Percentiles rank a stretch among this genome's conserved stretches.
phyloP scores from a whole-genome alignment of 2,797 vertebrate species.

The Ispidina lecontei region DNA sequence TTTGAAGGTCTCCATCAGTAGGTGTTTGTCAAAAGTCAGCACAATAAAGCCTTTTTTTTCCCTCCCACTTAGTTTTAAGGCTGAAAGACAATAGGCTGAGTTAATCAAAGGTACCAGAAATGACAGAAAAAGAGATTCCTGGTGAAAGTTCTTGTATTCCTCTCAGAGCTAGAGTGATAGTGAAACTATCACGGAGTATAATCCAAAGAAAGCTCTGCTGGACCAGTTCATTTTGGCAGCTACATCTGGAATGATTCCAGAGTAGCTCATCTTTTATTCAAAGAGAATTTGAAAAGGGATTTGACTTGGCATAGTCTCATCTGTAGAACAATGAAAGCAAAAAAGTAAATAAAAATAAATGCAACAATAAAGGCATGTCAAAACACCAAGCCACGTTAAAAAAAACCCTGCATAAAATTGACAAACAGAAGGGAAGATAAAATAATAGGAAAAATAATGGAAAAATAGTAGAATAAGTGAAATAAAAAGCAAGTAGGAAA shows the following conservation, averaged over 20 bases:
- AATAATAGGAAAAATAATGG: constrained; percentile 54
- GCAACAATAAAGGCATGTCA: constrained; percentile 66
- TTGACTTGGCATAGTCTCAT: constrained; percentile 66
- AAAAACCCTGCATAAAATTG: constrained; percentile 27
- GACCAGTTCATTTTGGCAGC: constrained; percentile 48
- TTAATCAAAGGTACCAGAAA: not conserved
- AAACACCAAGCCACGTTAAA: not conserved
- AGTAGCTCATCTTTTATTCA: constrained; percentile 72
- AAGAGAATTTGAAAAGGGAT: constrained; percentile 63
- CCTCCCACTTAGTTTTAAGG: not conserved
- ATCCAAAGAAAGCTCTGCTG: constrained; percentile 24
- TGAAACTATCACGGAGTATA: not conserved
- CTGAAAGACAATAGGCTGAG: not conserved
- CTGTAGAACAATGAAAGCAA: constrained; percentile 53
- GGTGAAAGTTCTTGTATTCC: not conserved
- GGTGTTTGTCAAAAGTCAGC: not conserved
- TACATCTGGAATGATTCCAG: constrained; percentile 60
- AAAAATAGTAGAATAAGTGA: not conserved
- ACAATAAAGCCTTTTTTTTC: not conserved
- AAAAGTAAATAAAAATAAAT: constrained; percentile 66
- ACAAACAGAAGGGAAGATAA: constrained; percentile 45
- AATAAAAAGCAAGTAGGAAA: constrained; percentile 54
- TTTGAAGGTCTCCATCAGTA: not conserved
- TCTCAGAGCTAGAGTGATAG: not conserved
- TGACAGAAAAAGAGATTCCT: not conserved